Conservation (phyloP, 2,888 invertebrate genomes). For the Drosophila sordidula region DNA sequence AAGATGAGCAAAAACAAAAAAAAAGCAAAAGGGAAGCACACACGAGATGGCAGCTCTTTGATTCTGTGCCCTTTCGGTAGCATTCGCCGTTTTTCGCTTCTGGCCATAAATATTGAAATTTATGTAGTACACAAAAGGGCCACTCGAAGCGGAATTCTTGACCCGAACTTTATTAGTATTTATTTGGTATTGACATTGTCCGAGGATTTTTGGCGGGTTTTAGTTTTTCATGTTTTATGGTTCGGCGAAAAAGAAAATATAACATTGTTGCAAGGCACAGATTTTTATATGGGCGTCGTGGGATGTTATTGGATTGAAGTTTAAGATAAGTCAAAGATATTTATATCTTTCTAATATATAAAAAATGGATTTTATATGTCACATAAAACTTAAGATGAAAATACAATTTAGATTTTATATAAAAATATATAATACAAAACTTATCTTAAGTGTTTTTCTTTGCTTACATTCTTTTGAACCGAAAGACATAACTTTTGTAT, state of each 20-base stretch:
- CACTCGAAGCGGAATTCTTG: conserved; percentile 32
- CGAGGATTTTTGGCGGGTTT: conserved; percentile 31
- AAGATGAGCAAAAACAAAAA: conserved; percentile 25
- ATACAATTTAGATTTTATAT: no score
- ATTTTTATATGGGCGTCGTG: conserved; percentile 7
- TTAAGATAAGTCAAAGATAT: conserved; percentile 1
- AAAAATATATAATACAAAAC: no score
- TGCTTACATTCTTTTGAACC: no score
- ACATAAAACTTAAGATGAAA: no score
- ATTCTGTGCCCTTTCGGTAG: conserved; percentile 56
- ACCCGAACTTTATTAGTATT: conserved; percentile 60
- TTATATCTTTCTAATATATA: background rate
- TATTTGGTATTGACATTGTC: conserved; percentile 59
- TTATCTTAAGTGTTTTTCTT: no score
- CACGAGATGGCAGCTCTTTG: conserved; percentile 34
- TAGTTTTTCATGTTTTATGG: conserved; percentile 41
- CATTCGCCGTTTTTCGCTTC: conserved; percentile 39
- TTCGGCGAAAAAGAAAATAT: conserved; percentile 17
- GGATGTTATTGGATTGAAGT: background rate
- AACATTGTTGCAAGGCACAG: conserved; percentile 30
- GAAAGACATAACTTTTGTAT: no score
- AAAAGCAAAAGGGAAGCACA: background rate
- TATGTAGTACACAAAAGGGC: conserved; percentile 68
- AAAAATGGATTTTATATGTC: background rate
- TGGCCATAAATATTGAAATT: conserved; percentile 77